These are phyloP conservation scores for Nemotelus nigrinus DNA, from an alignment of 2,888 invertebrate species.

Conservation along the genomic window DNA sequence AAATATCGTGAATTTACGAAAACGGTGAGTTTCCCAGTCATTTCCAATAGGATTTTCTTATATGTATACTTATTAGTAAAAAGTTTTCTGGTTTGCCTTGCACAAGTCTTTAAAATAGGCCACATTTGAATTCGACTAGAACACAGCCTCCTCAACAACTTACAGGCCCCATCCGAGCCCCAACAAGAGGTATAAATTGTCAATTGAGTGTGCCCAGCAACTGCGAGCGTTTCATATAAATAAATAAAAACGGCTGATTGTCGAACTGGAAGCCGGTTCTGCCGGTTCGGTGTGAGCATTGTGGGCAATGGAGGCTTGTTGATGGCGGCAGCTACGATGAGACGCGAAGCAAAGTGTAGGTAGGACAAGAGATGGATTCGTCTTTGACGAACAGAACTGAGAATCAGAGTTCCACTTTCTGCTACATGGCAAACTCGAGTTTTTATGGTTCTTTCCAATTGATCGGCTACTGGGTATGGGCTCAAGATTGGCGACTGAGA, in stretches of 20 bases:
- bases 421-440: not conserved
- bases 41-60: not conserved
- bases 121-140: not conserved
- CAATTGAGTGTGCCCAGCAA: conserved; percentile 24
- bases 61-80: not conserved
- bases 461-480: too few relatives aligned
- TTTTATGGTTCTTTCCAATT: not conserved
- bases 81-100: not conserved
- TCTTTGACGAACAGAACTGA: not conserved
- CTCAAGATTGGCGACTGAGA: too few relatives aligned
- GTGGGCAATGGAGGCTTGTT: not conserved
- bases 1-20: conserved; percentile 37
- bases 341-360: not conserved
- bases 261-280: conserved; percentile 36
- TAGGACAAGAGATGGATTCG: conserved; percentile 5
- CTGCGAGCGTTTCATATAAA: conserved; percentile 33
- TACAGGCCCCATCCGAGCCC: conserved; percentile 4
- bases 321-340: not conserved
- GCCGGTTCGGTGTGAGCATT: conserved; percentile 2
- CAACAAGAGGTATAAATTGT: conserved; percentile 2
- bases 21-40: conserved; percentile 28
- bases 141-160: not conserved
- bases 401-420: conserved; percentile 15
- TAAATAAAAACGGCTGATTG: conserved; percentile 42
- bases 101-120: not conserved